Conservation (phyloP, 2,888 invertebrate species). For the Ophion obscuratus region DNA sequence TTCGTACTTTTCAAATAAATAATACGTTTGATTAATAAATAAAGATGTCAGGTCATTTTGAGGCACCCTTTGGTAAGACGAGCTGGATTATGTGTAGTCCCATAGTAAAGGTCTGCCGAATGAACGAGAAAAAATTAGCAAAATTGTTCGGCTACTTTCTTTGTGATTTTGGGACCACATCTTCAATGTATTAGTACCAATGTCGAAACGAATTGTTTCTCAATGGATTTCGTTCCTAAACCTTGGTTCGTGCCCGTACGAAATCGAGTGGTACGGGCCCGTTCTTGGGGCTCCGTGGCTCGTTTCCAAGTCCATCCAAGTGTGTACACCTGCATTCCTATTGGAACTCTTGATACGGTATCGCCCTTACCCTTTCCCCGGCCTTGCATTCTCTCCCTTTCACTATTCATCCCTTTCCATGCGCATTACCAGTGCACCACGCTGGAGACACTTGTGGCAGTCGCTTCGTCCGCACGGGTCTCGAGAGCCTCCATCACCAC, state of each 20-base stretch:
- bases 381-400: slow-evolving; percentile 24
- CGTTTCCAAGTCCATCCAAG: slow-evolving; percentile 63
- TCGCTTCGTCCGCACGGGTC: slow-evolving; percentile 51
- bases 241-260: slow-evolving; percentile 21
- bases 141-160: not conserved
- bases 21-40: too few species aligned
- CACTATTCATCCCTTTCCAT: slow-evolving; percentile 39
- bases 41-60: too few species aligned
- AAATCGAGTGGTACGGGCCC: slow-evolving; percentile 27
- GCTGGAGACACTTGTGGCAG: slow-evolving; percentile 62
- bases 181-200: slow-evolving; percentile 15
- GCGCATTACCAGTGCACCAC: slow-evolving; percentile 32
- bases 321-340: slow-evolving; percentile 59
- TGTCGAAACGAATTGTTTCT: slow-evolving; percentile 31
- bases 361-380: not conserved
- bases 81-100: too few species aligned
- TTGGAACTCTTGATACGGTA: slow-evolving; percentile 52
- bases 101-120: not conserved
- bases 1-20: too few species aligned
- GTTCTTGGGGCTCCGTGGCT: slow-evolving; percentile 54
- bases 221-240: slow-evolving; percentile 29
- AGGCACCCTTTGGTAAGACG: too few species aligned
- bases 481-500: slow-evolving; percentile 59
- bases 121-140: not conserved
- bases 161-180: not conserved